Percentiles rank a stretch among this genome's conserved stretches.
Conservation (phyloP, 2,888 invertebrate genomes). For the Matsumyia berberina region DNA sequence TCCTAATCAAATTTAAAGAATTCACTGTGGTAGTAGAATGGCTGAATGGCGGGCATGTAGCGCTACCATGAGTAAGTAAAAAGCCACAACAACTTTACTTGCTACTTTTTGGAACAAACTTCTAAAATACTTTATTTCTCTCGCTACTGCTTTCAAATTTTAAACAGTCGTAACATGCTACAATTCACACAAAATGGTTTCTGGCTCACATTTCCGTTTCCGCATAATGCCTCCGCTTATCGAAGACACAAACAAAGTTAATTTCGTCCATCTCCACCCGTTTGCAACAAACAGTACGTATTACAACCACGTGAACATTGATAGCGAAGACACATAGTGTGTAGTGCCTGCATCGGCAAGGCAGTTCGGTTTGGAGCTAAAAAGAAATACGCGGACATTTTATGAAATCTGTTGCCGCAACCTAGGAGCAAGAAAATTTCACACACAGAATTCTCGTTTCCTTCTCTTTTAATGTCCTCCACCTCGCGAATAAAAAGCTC, state of each 20-base stretch:
- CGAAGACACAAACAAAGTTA: slow-evolving; percentile 1
- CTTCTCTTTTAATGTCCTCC: background rate
- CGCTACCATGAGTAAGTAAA: too few species aligned
- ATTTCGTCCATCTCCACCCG: background rate
- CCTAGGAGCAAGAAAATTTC: background rate
- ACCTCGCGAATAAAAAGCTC: slow-evolving; percentile 11
- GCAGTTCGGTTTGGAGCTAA: background rate
- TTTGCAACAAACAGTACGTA: too few species aligned
- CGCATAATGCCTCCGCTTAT: background rate
- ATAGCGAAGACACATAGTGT: background rate
- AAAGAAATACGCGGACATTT: background rate
- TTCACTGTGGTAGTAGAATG: too few species aligned
- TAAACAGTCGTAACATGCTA: background rate
- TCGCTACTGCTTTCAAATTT: background rate
- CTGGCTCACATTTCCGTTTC: background rate
- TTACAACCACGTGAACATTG: too few species aligned
- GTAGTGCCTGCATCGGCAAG: background rate
- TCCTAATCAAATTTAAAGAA: too few species aligned
- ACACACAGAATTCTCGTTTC: background rate
- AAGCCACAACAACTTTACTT: too few species aligned
- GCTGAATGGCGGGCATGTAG: too few species aligned
- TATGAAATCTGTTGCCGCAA: background rate
- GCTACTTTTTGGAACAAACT: background rate
- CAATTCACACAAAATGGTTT: background rate
- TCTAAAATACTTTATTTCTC: background rate